Evolutionary conservation across 2,888 invertebrate genomes (phyloP), one percentile per base, ranked within the genome.

Genomic region (Epistrophe grossulariae): DNA sequence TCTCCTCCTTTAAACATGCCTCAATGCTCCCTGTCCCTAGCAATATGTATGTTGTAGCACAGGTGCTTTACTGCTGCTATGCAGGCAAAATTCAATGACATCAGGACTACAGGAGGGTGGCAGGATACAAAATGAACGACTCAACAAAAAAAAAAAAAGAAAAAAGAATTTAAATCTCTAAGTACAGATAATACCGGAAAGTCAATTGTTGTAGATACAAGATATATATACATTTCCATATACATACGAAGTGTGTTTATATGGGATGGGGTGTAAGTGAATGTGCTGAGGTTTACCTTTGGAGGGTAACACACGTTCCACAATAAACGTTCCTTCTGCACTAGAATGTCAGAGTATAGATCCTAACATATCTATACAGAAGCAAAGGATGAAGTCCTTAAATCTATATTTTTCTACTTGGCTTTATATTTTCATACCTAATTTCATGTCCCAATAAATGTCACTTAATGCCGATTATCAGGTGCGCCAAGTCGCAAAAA

Each of bases 401-500:
- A 82, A 82, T 78, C 74, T 72, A 76, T 66, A 80, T 66, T 68
- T 55, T 50, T 48, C 45, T 50, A 11, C 35, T 68, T 48, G 28
- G 64, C 31, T 68, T 59, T 77, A 62, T 55, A 62, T 55, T 73
- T 77, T 68, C 80, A 72, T 70, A 81, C 72, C 78, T 84, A 80
- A 70, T 79, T 80, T 68, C 62, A 77, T 84, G 79, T 84, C 64
- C 74, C 83, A 88, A 89, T 89, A 88, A 88, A 89, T 88, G 88
- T 89, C 88, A 88, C 82, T 88, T 89, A 88, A 80, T 84, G 81
- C 88, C 79, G 81, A 88, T 72, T 88, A 83, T 79, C 83, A 89
- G 89, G 88, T 88, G 88, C 72, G 79, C 83, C 50, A 76, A 83
- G 78, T 62, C 76, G 60, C 71, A 76, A 50, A 60, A 87, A 87